Conservation (phyloP, 2,888 invertebrate species). For the Xylophagus ater region DNA sequence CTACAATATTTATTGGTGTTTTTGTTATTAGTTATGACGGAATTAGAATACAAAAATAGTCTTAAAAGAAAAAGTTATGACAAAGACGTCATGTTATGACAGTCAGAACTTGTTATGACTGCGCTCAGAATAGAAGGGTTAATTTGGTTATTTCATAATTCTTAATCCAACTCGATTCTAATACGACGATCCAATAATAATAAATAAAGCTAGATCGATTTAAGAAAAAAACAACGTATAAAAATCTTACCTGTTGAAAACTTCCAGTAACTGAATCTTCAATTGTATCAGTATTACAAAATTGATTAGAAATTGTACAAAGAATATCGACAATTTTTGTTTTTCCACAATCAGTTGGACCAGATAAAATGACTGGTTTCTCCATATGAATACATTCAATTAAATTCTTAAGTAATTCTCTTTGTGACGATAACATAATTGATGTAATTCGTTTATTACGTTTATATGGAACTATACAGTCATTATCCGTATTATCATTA, state of each 20-base stretch:
- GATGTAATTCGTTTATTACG: slow-evolving; percentile 35
- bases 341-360: slow-evolving; percentile 36
- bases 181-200: no score
- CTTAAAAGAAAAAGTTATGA: no score
- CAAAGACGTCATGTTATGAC: no score
- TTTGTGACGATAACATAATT: slow-evolving; percentile 46
- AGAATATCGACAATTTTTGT: slow-evolving; percentile 35
- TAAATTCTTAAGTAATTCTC: slow-evolving; percentile 61
- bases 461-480: slow-evolving; percentile 34
- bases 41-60: no score
- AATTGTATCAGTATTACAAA: slow-evolving; percentile 34
- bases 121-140: no score
- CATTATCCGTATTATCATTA: slow-evolving; percentile 22
- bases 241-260: slow-evolving; percentile 71
- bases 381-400: slow-evolving; percentile 81
- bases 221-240: neutral
- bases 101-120: no score
- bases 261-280: slow-evolving; percentile 57
- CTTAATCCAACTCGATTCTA: no score
- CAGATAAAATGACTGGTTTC: slow-evolving; percentile 69
- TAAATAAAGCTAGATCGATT: no score
- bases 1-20: no score
- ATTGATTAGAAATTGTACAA: slow-evolving; percentile 32
- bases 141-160: no score
- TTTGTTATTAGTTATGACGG: no score